Evolutionary conservation across 2,797 vertebrate species (phyloP).

Genomic region (Danio kyathit): DNA sequence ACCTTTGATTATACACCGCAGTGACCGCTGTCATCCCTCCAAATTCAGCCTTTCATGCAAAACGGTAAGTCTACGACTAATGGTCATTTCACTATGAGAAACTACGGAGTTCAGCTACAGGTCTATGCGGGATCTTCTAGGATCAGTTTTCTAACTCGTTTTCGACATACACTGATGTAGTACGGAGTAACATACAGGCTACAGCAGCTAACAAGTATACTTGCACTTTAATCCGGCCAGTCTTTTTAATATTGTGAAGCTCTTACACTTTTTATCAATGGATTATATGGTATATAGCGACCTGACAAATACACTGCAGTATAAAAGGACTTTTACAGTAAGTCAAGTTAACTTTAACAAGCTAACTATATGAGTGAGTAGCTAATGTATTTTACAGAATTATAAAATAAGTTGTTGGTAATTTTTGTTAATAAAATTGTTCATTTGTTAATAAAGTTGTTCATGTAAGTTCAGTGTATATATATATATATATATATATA

Average conservation of each 20-base stretch:
- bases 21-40: not conserved
- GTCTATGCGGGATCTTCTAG: constrained; percentile 11
- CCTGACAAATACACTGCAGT: too few species aligned
- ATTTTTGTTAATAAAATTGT: too few species aligned
- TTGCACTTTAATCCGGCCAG: not conserved
- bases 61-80: constrained; percentile 1
- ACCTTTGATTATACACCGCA: not conserved
- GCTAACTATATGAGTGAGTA: too few species aligned
- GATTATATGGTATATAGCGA: not conserved
- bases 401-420: too few species aligned
- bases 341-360: too few species aligned
- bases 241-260: not conserved
- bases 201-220: not conserved
- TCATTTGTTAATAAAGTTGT: too few species aligned
- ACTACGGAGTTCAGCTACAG: constrained; percentile 30
- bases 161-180: not conserved
- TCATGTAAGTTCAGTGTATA: too few species aligned
- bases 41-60: not conserved
- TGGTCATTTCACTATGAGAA: not conserved
- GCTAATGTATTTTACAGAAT: too few species aligned
- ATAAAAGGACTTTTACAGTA: too few species aligned
- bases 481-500: too few species aligned
- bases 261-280: not conserved
- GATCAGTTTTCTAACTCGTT: not conserved
- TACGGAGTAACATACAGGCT: not conserved